These are phyloP conservation scores for Crypturellus tataupa DNA, from an alignment of 2,797 vertebrate genomes.

Conservation along the genomic window DNA sequence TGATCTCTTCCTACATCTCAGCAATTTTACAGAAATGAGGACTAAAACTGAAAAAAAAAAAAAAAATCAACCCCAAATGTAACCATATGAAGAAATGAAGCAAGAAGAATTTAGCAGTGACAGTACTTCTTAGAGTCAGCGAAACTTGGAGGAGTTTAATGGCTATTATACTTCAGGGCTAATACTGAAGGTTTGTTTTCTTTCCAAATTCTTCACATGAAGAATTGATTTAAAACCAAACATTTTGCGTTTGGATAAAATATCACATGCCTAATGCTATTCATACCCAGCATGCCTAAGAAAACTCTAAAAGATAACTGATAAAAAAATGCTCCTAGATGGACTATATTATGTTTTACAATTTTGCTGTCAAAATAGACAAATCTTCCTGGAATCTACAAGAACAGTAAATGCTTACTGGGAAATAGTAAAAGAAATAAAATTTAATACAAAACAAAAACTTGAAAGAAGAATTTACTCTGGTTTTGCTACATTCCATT, in stretches of 20 bases:
- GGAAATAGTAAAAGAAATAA: neutral
- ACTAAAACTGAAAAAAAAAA: neutral
- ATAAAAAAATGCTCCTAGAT: neutral
- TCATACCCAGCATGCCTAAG: neutral
- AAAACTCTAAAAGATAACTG: neutral
- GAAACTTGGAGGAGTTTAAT: neutral
- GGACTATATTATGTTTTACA: neutral
- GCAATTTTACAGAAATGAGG: neutral
- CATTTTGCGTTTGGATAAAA: rapidly evolving
- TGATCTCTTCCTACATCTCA: neutral
- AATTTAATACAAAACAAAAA: neutral
- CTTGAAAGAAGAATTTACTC: neutral
- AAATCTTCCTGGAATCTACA: neutral
- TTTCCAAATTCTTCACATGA: neutral
- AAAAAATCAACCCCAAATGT: neutral
- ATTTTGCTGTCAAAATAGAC: neutral
- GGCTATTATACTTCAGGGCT: neutral
- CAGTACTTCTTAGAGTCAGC: neutral
- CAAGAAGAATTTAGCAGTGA: neutral
- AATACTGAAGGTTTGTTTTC: neutral
- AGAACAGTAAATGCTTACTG: neutral
- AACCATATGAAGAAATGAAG: neutral
- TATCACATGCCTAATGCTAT: neutral
- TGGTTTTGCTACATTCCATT: neutral
- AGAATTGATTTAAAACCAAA: neutral